Percentiles rank a stretch among this genome's conserved stretches.
phyloP scores from a whole-genome alignment of 2,888 invertebrate species.

The Lamellibrachia satsuma region DNA sequence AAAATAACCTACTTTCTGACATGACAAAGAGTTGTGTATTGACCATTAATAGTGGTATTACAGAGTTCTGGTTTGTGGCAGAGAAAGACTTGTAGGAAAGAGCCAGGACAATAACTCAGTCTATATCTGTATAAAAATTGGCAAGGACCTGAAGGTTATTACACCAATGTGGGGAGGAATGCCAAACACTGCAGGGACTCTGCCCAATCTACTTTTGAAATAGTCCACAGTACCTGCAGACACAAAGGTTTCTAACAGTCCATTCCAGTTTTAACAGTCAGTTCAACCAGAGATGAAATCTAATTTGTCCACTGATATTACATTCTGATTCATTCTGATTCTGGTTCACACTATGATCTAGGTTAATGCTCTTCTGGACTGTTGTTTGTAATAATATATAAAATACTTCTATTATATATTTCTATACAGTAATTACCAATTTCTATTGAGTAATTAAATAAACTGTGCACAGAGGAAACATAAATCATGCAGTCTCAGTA shows the following conservation, averaged over 20 bases:
- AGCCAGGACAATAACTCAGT: neutral
- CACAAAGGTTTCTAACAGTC: too few relatives aligned
- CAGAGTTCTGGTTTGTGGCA: neutral
- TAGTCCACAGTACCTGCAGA: neutral
- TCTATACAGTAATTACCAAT: neutral
- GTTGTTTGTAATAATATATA: neutral
- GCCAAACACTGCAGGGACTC: neutral
- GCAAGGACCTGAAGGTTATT: neutral
- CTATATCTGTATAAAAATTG: neutral
- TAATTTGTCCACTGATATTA: too few relatives aligned
- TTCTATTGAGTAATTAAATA: neutral
- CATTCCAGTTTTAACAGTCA: too few relatives aligned
- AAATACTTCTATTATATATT: neutral
- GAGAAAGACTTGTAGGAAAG: neutral
- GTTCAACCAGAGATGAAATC: too few relatives aligned
- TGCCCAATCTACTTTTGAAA: neutral
- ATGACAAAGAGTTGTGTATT: neutral
- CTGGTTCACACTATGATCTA: too few relatives aligned
- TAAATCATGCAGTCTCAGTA: neutral
- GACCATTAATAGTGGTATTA: neutral
- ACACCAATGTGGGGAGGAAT: neutral
- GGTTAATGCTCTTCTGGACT: too few relatives aligned
- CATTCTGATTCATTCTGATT: too few relatives aligned
- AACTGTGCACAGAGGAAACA: neutral
- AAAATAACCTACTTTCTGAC: neutral